A percentile compares a stretch with the other conserved stretches of the same genome.
These are phyloP conservation scores for Tenthredo livida DNA, from an alignment of 2,888 invertebrate genomes.

Conservation along the genomic window DNA sequence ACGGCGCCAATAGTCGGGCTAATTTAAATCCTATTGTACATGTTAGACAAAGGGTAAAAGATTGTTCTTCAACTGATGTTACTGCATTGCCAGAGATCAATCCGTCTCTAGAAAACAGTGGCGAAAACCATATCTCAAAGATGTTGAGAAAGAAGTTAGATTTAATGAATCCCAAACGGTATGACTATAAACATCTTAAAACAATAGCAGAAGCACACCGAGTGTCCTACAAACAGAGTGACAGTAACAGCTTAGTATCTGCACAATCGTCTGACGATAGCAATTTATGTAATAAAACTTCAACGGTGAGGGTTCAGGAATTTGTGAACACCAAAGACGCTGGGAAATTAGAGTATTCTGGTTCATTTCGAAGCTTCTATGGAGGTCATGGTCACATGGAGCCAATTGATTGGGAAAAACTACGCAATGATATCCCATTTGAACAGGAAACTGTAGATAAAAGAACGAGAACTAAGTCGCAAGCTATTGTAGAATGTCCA, in stretches of 20 bases:
- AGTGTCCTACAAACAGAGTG: background rate
- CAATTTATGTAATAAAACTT: background rate
- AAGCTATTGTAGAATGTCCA: slow-evolving; percentile 2
- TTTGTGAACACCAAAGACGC: background rate
- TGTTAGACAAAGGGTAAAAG: background rate
- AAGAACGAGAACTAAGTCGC: background rate
- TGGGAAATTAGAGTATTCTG: slow-evolving; percentile 46
- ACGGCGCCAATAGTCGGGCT: background rate
- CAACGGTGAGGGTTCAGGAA: background rate
- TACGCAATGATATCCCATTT: slow-evolving; percentile 9
- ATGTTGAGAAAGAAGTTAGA: background rate
- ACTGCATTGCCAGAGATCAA: background rate
- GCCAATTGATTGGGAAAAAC: slow-evolving; percentile 55
- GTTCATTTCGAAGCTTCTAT: slow-evolving; percentile 52
- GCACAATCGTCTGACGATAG: background rate
- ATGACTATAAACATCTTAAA: background rate
- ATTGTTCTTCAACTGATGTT: background rate
- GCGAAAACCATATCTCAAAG: background rate
- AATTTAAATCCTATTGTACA: background rate
- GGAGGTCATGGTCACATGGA: slow-evolving; percentile 56
- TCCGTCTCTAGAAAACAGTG: background rate
- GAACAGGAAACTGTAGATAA: background rate
- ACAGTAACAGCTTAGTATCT: background rate
- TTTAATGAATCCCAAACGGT: background rate
- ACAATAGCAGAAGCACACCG: background rate